These are phyloP conservation scores for Alosa sapidissima DNA, from an alignment of 2,797 vertebrate species.

Conservation along the genomic window DNA sequence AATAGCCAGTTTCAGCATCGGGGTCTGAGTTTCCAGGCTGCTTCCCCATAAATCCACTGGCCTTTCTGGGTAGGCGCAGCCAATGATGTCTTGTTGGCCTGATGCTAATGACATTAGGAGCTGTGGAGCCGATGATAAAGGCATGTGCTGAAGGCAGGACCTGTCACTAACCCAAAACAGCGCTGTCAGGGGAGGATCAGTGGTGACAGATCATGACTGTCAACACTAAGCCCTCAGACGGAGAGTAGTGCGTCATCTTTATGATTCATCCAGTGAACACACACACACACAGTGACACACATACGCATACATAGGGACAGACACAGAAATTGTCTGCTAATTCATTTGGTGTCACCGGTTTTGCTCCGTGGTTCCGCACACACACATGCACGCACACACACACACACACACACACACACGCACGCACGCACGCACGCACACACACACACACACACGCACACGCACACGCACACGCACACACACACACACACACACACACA, in stretches of 20 bases:
- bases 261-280: background rate
- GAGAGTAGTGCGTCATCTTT: background rate
- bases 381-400: too few relatives aligned
- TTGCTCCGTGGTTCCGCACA: background rate
- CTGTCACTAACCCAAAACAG: conserved; percentile 7
- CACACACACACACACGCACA: background rate
- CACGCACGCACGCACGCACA: too few relatives aligned
- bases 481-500: background rate
- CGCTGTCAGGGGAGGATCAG: background rate
- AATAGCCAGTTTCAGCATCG: background rate
- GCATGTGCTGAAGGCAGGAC: background rate
- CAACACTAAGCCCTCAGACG: background rate
- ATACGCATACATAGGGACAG: background rate
- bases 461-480: background rate
- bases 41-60: background rate
- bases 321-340: background rate
- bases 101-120: conserved; percentile 2
- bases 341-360: background rate
- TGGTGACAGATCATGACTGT: background rate
- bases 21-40: background rate
- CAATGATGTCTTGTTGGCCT: conserved; percentile 16
- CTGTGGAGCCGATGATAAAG: background rate
- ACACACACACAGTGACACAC: background rate
- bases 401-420: background rate
- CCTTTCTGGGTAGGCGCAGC: background rate